Percentiles rank a stretch among this genome's conserved stretches.
Evolutionary conservation across 2,888 invertebrate genomes (phyloP).

Genomic region (Oithona nana): DNA sequence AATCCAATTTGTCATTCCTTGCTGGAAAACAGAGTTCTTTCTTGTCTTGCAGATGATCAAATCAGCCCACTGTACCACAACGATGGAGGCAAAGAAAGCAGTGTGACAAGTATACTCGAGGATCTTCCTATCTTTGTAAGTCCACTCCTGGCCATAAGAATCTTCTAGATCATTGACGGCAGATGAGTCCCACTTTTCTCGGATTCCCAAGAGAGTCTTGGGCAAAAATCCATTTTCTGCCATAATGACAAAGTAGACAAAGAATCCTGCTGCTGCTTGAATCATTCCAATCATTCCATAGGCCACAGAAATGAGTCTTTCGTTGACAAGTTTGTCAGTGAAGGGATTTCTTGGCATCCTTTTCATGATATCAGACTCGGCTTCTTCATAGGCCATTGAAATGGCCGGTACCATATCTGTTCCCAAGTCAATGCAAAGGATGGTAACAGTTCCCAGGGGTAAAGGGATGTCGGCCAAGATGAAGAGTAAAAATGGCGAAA

Average conservation of each 20-base stretch:
- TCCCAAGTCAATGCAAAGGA: slow-evolving; percentile 95
- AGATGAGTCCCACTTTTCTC: slow-evolving; percentile 95
- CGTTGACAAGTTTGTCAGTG: slow-evolving; percentile 34
- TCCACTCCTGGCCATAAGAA: slow-evolving; percentile 70
- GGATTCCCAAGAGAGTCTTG: slow-evolving; percentile 66
- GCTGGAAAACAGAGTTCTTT: slow-evolving; percentile 84
- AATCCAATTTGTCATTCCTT: slow-evolving; percentile 94
- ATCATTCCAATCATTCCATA: slow-evolving; percentile 83
- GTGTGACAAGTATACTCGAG: slow-evolving; percentile 95
- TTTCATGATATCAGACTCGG: slow-evolving; percentile 35
- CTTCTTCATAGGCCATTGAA: slow-evolving; percentile 38
- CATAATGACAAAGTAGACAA: slow-evolving; percentile 88
- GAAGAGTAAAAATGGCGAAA: slow-evolving; percentile 91
- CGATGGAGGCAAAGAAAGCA: slow-evolving; percentile 94
- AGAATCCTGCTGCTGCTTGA: slow-evolving; percentile 14
- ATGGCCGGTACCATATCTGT: slow-evolving; percentile 66
- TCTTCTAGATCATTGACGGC: slow-evolving; percentile 94
- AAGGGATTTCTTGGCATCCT: slow-evolving; percentile 31
- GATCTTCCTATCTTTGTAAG: slow-evolving; percentile 82
- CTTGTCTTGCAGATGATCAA: slow-evolving; percentile 95
- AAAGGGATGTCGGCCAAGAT: slow-evolving; percentile 85
- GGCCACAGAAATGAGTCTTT: slow-evolving; percentile 77
- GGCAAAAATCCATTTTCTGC: slow-evolving; percentile 98
- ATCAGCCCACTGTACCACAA: slow-evolving; percentile 95
- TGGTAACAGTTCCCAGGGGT: slow-evolving; percentile 88